Conservation (phyloP, 2,888 invertebrate genomes). For the Lacanobia oleracea region DNA sequence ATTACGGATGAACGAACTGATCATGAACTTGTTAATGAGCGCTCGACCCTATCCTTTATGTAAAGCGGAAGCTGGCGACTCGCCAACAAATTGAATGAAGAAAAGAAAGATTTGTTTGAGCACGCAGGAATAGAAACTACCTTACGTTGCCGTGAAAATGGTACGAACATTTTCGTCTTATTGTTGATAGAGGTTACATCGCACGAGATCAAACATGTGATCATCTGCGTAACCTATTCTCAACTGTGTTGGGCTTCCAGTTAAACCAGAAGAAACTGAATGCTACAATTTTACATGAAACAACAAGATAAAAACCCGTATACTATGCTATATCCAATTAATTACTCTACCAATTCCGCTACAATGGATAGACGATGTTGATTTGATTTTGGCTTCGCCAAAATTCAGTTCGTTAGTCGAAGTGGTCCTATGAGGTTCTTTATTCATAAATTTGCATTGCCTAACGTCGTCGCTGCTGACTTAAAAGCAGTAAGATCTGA, state of each 20-base stretch:
- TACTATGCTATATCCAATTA: neutral
- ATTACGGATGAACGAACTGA: conserved; percentile 39
- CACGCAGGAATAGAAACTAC: conserved; percentile 28
- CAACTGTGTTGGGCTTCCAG: neutral
- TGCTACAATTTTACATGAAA: neutral
- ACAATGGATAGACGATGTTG: conserved; percentile 1
- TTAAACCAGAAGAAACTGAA: neutral
- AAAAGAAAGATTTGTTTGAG: conserved; percentile 15
- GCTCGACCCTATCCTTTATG: conserved; percentile 21
- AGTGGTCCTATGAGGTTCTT: neutral
- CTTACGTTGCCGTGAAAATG: conserved; percentile 5
- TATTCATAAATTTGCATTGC: neutral
- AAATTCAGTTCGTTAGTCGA: conserved; percentile 6
- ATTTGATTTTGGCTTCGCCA: neutral
- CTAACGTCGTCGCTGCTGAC: neutral
- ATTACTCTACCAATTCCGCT: neutral
- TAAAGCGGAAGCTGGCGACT: conserved; percentile 37
- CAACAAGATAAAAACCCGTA: neutral
- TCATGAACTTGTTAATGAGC: conserved; percentile 56
- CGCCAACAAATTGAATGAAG: conserved; percentile 41
- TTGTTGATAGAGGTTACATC: neutral
- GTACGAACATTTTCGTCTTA: neutral
- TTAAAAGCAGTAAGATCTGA: too few species aligned
- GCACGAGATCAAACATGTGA: neutral
- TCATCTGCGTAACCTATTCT: neutral